A percentile compares a stretch with the other conserved stretches of the same genome.
Conservation (phyloP, 2,888 invertebrate species). For the Leucoptera coffeella region DNA sequence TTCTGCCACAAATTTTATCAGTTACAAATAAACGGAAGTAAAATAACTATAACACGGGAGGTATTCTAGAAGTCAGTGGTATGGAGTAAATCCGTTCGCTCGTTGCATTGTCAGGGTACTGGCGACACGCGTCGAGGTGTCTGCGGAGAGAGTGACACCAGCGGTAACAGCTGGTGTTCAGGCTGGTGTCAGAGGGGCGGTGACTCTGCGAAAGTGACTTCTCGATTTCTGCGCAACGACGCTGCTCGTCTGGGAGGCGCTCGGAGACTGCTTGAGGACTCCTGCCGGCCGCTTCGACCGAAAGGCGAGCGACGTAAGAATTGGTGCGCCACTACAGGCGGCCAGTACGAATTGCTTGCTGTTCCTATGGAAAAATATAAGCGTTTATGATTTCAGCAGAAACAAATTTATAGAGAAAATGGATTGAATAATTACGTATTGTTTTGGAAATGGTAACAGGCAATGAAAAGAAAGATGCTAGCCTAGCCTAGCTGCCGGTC, state of each 20-base stretch:
- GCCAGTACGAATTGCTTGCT: slow-evolving; percentile 53
- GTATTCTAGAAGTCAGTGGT: slow-evolving; percentile 32
- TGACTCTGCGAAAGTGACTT: slow-evolving; percentile 48
- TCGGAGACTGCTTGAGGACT: slow-evolving; percentile 39
- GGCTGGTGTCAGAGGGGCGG: slow-evolving; percentile 44
- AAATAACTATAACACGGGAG: too few relatives aligned
- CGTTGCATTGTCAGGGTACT: slow-evolving; percentile 21
- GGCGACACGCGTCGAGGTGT: slow-evolving; percentile 50
- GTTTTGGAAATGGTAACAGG: too few relatives aligned
- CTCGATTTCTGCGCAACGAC: slow-evolving; percentile 42
- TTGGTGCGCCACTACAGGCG: slow-evolving; percentile 66
- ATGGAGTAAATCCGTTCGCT: slow-evolving; percentile 20
- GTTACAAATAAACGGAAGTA: too few relatives aligned
- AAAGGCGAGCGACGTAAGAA: slow-evolving; percentile 67
- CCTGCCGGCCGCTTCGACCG: slow-evolving; percentile 23
- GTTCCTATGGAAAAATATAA: not conserved
- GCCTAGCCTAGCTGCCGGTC: too few relatives aligned
- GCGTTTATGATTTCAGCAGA: too few relatives aligned
- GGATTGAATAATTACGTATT: too few relatives aligned
- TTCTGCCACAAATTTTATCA: too few relatives aligned
- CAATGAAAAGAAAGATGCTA: too few relatives aligned
- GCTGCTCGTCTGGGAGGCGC: slow-evolving; percentile 35
- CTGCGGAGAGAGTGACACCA: slow-evolving; percentile 50
- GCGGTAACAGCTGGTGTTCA: slow-evolving; percentile 31
- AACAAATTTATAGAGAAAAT: too few relatives aligned